Base-by-base conservation (phyloP, 2,113 vertebrate species). In the Platichthys stellatus region DNA sequence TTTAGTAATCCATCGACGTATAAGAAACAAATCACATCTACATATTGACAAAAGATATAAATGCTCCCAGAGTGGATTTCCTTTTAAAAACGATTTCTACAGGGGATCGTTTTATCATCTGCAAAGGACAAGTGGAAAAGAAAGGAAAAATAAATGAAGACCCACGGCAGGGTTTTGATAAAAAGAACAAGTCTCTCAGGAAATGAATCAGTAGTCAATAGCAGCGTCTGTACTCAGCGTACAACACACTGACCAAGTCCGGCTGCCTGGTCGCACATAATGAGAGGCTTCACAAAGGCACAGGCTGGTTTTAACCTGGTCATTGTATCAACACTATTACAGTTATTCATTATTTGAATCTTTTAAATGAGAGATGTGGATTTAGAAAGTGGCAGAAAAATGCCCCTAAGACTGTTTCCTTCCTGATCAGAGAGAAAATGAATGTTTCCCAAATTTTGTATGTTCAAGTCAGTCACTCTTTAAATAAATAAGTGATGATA, bases 171-270 rank as follows among this genome's bases (percentile, higher is more conserved):
- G 45, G 15, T 49, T 8, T 2, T 18, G 45, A 49, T 49, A 18
- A 4, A 47, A 49, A 49, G 45, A 49, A 17, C 15, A 6, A 24
- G 20, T 74, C 58, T 76, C 67, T 15, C 2, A 26, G 60, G 58
- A 76, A 73, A 63, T 76, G 74, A 79, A 86, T 88, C 79, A 76
- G 47, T 7, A 18, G 51, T 64, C 35, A 51, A 57, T 76, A 73
- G 31, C 64, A 69, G 69, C 17, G 71, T 68, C 14, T 71, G 79
- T 35, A 38, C 71, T 73, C 60, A 59, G 47, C 49, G 13, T 69
- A 56, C 8, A 56, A 51, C 66, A 26, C 63, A 15, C 53, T 66
- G 43, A 69, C 74, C 62, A 28, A 49, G 56, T 45, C 21, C 1
- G n/a, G 23, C 68, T 67, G 38, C 8, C 28, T 31, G 40, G 63